Base-by-base conservation (phyloP, 2,113 vertebrate genomes). In the Pteropus alecto region DNA sequence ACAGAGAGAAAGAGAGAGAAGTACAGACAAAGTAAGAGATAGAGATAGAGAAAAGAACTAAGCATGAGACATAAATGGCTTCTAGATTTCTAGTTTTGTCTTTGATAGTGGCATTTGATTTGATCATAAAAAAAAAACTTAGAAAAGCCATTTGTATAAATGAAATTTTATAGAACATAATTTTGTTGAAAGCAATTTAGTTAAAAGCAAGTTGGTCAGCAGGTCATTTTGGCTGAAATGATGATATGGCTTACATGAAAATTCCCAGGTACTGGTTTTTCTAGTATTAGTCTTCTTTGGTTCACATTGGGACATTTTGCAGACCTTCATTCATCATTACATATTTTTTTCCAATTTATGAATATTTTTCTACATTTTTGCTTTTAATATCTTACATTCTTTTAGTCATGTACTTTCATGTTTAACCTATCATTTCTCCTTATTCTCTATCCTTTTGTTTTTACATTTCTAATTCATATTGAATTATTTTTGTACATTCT, bases 181-280 rank as follows among this genome's bases (percentile, higher is more conserved):
- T 78, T 90, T 81, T 28, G 1, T n/a, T 71, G 79, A 94, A 83
- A 93, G 28, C 18, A 76, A 77, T 82, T 86, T 68, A 81, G 48
- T 33, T 90, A 93, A 92, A 94, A 60, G 26, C 24, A 89, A 92
- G 41, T 71, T 92, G 73, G 18, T 94, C 73, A 94, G 13, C 28
- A 93, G 84, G 21, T 83, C 83, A 79, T 90, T 71, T 90, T 73
- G 30, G 4, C 26, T 92, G 54, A 95, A 95, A 60, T 84, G 33
- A 76, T 65, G 46, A 63, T 63, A 22, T 12, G 12, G 43, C 65
- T 85, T 91, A 83, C 85, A 88, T 26, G 38, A 91, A 82, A 95
- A 79, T 83, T 46, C 71, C 15, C 4, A 89, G 21, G 56, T 19
- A 43, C 48, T 51, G 46, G 3, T 26, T 61, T 90, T 71, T 38